These are phyloP conservation scores for Caenorhabditis angaria DNA, from an alignment of 2,888 invertebrate genomes.

Conservation along the genomic window DNA sequence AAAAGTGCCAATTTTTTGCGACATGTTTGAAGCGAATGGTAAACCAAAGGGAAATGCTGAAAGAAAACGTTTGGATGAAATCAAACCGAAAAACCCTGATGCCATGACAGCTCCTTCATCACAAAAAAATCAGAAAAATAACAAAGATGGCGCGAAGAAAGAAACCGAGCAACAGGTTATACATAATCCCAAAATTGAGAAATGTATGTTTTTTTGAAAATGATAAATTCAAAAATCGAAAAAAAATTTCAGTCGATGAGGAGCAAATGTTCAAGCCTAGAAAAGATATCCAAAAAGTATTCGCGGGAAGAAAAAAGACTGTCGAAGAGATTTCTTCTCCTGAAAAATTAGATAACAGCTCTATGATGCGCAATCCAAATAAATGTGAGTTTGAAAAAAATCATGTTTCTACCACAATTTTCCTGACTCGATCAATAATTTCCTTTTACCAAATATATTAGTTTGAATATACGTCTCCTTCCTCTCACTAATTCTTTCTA, in stretches of 20 bases:
- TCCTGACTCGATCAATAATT: too few relatives aligned
- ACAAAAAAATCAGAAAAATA: not conserved
- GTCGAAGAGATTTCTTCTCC: not conserved
- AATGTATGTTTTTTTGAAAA: too few relatives aligned
- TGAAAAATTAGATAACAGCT: not conserved
- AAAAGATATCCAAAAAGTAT: constrained; percentile 6
- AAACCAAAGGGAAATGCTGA: not conserved
- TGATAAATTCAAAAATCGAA: not conserved
- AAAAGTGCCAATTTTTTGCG: not conserved
- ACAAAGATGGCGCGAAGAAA: not conserved
- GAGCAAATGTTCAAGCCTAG: constrained; percentile 13
- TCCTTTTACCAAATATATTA: too few relatives aligned
- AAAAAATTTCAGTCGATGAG: not conserved
- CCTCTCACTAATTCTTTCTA: too few relatives aligned
- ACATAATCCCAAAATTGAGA: too few relatives aligned
- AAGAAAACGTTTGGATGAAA: not conserved
- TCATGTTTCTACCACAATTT: not conserved
- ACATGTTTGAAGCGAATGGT: too few relatives aligned
- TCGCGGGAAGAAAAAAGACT: constrained; percentile 1
- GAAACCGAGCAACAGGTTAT: not conserved
- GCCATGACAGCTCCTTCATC: not conserved
- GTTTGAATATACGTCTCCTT: too few relatives aligned
- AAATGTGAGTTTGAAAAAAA: not conserved
- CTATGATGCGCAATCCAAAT: not conserved
- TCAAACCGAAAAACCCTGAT: not conserved